A percentile compares a stretch with the other conserved stretches of the same genome.
These are phyloP conservation scores for Syngnathus acus DNA, from an alignment of 2,797 vertebrate species.

Conservation along the genomic window DNA sequence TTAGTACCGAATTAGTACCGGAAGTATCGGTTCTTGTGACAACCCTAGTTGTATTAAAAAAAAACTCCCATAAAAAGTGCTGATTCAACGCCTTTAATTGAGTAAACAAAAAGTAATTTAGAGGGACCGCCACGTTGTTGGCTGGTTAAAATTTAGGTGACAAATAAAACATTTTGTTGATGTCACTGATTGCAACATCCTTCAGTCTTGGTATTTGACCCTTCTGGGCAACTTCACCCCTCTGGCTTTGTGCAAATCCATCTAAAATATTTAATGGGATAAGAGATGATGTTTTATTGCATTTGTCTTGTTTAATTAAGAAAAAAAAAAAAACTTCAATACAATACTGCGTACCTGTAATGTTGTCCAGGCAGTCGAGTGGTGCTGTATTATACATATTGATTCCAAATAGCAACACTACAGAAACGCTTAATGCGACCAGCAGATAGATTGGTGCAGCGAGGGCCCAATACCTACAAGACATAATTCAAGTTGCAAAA, in stretches of 20 bases:
- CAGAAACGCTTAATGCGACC: constrained; percentile 67
- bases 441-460: constrained; percentile 84
- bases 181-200: constrained; percentile 84
- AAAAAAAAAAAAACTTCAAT: no score
- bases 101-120: no score
- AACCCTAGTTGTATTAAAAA: no score
- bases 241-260: constrained; percentile 77
- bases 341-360: constrained; percentile 76
- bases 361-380: constrained; percentile 78
- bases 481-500: neutral
- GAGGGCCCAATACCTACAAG: constrained; percentile 86
- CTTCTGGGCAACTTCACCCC: constrained; percentile 57
- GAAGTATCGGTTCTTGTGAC: no score
- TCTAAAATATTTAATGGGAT: constrained; percentile 60
- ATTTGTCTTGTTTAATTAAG: neutral
- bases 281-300: neutral
- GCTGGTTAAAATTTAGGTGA: constrained; percentile 29
- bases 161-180: constrained; percentile 84
- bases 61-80: no score
- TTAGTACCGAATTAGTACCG: no score
- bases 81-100: no score
- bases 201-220: constrained; percentile 77
- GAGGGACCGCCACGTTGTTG: neutral
- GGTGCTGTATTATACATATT: constrained; percentile 92
- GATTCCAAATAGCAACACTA: constrained; percentile 81